Percentiles rank a stretch among this genome's conserved stretches.
These are phyloP conservation scores for Drosophila murphyi DNA, from an alignment of 1,140 invertebrate genomes.

Conservation along the genomic window DNA sequence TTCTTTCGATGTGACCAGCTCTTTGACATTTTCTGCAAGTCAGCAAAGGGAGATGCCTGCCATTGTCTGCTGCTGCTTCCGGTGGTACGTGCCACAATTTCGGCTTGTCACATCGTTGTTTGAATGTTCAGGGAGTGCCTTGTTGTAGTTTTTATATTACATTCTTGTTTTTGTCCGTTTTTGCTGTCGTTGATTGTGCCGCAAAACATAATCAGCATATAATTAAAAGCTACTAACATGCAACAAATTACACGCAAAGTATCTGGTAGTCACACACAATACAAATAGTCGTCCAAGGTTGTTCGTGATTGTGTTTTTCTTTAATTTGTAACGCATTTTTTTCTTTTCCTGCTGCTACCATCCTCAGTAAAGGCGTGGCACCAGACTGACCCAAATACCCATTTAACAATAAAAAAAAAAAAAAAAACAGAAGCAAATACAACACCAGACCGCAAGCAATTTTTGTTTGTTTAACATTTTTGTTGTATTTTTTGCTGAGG, in stretches of 20 bases:
- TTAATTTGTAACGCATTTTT: not conserved
- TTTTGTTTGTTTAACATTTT: constrained; percentile 30
- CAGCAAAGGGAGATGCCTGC: constrained; percentile 36
- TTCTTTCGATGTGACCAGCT: constrained; percentile 5
- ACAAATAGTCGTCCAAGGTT: constrained; percentile 50
- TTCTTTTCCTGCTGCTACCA: constrained; percentile 17
- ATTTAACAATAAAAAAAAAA: constrained; percentile 36
- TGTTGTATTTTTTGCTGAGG: constrained; percentile 66
- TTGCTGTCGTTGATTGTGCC: constrained; percentile 58
- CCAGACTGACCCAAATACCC: constrained; percentile 70
- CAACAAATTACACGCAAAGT: constrained; percentile 80
- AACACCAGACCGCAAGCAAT: constrained; percentile 31
- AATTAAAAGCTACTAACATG: constrained; percentile 81
- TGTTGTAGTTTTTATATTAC: constrained; percentile 13
- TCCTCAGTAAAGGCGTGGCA: constrained; percentile 21
- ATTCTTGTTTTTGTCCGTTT: constrained; percentile 20
- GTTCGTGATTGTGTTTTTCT: constrained; percentile 30
- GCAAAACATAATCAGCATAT: constrained; percentile 79
- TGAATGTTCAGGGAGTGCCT: constrained; percentile 18
- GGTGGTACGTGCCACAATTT: constrained; percentile 66
- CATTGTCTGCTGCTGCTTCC: constrained; percentile 27
- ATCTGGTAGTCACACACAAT: constrained; percentile 62
- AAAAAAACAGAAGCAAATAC: constrained; percentile 1
- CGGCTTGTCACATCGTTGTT: constrained; percentile 44
- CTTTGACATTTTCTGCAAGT: constrained; percentile 49